Conservation (phyloP, 2,113 vertebrate genomes). For the Takifugu flavidus region DNA sequence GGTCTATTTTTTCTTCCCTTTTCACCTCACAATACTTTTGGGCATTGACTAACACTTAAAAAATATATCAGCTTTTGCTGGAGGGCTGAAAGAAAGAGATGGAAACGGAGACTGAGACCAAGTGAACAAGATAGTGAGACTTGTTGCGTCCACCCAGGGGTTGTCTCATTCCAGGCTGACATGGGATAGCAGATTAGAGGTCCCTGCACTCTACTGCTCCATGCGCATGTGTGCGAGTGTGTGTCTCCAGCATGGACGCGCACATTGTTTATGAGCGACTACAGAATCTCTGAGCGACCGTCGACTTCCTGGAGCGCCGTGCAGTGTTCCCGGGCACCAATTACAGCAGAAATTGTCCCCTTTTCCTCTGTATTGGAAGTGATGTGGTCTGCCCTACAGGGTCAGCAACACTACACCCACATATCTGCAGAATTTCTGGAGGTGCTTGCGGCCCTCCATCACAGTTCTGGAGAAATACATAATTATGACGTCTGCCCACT, state of each 20-base stretch:
- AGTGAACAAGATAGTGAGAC: constrained; percentile 26
- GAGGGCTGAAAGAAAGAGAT: constrained; percentile 12
- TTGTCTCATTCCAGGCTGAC: constrained; percentile 45
- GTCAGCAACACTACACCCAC: constrained; percentile 59
- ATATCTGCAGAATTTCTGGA: constrained; percentile 44
- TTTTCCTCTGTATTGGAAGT: constrained; percentile 44
- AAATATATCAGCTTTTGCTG: constrained; percentile 17
- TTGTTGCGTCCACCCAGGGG: constrained; percentile 40
- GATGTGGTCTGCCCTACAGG: constrained; percentile 59
- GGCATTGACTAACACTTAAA: constrained; percentile 22
- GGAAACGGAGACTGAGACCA: constrained; percentile 3
- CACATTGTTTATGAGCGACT: constrained; percentile 25
- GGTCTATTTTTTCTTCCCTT: not conserved
- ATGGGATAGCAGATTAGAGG: constrained; percentile 39
- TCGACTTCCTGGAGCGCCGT: constrained; percentile 23
- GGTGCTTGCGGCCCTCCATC: constrained; percentile 36
- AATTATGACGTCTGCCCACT: constrained; percentile 64
- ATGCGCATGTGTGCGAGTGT: not conserved
- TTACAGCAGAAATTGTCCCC: constrained; percentile 54
- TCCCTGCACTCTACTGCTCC: constrained; percentile 16
- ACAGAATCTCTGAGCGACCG: constrained; percentile 1
- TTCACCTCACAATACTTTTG: constrained; percentile 19
- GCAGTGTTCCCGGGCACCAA: constrained; percentile 58
- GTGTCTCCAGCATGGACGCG: not conserved
- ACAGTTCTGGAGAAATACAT: constrained; percentile 54